phyloP scores from a whole-genome alignment of 2,797 vertebrate species.

The Anniella stebbinsi region DNA sequence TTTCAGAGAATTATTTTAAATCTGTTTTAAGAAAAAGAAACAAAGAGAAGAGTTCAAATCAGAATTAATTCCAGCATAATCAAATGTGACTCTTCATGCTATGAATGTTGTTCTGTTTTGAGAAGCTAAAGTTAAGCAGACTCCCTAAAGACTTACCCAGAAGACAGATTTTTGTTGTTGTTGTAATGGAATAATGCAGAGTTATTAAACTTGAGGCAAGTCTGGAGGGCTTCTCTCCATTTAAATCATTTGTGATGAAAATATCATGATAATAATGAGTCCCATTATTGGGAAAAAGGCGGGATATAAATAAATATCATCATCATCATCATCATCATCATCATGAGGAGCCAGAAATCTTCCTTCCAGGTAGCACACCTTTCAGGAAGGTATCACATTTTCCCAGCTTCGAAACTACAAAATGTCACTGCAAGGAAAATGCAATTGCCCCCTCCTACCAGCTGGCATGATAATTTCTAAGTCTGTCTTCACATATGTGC shows the following conservation, averaged over 20 bases:
- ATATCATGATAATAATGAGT: no score
- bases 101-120: conserved; percentile 17
- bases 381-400: not conserved
- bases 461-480: not conserved
- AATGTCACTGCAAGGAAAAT: not conserved
- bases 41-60: conserved; percentile 12
- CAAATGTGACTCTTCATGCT: not conserved
- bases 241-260: not conserved
- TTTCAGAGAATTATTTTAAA: conserved; percentile 18
- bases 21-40: conserved; percentile 12
- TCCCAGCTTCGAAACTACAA: not conserved
- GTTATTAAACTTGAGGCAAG: not conserved
- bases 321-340: no score
- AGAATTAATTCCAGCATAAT: not conserved
- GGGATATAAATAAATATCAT: no score
- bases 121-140: not conserved
- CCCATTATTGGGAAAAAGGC: no score
- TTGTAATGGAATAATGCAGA: not conserved
- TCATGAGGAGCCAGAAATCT: not conserved
- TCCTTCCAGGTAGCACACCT: not conserved
- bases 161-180: not conserved
- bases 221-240: no score
- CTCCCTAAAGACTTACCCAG: not conserved
- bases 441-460: no score
- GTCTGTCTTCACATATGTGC: no score